Evolutionary conservation across 2,113 vertebrate species (phyloP).

Genomic region (Campylomormyrus numenius): DNA sequence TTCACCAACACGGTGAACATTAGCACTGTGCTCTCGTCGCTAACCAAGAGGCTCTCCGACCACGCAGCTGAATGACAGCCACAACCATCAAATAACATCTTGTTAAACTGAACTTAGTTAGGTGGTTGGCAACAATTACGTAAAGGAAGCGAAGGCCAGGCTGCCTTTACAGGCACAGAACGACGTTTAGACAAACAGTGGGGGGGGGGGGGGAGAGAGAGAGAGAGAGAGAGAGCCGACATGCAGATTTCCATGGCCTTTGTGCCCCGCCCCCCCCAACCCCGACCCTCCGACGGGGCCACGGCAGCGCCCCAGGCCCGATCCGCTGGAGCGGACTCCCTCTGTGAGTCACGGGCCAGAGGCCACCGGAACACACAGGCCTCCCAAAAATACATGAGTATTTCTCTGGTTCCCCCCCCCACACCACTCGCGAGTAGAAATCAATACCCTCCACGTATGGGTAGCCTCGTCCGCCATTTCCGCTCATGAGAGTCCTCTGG

Average conservation of each 20-base stretch:
- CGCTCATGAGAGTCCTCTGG: slow-evolving; percentile 55
- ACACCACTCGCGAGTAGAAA: slow-evolving; percentile 54
- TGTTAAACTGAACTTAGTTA: not conserved
- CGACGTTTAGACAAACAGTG: slow-evolving; percentile 15
- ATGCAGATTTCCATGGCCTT: slow-evolving; percentile 61
- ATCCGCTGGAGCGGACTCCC: slow-evolving; percentile 61
- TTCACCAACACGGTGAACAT: not conserved
- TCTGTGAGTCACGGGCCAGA: slow-evolving; percentile 72
- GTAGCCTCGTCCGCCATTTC: slow-evolving; percentile 43
- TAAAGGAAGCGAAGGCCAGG: not conserved
- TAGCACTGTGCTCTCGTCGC: not conserved
- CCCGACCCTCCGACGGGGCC: slow-evolving; percentile 52
- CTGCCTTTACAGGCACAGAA: slow-evolving; percentile 58
- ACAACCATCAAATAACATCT: not conserved
- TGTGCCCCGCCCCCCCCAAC: slow-evolving; percentile 56
- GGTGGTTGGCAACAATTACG: too few relatives aligned
- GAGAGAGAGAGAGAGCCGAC: slow-evolving; percentile 20
- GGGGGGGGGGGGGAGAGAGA: not conserved
- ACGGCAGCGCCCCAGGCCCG: slow-evolving; percentile 52
- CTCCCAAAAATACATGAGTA: slow-evolving; percentile 65
- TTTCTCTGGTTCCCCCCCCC: not conserved
- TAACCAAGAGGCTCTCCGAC: not conserved
- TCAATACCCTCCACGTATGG: slow-evolving; percentile 51
- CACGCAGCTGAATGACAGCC: not conserved
- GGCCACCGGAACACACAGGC: slow-evolving; percentile 62